Evolutionary conservation across 2,797 vertebrate species (phyloP).

Genomic region (Eidolon dupreanum): DNA sequence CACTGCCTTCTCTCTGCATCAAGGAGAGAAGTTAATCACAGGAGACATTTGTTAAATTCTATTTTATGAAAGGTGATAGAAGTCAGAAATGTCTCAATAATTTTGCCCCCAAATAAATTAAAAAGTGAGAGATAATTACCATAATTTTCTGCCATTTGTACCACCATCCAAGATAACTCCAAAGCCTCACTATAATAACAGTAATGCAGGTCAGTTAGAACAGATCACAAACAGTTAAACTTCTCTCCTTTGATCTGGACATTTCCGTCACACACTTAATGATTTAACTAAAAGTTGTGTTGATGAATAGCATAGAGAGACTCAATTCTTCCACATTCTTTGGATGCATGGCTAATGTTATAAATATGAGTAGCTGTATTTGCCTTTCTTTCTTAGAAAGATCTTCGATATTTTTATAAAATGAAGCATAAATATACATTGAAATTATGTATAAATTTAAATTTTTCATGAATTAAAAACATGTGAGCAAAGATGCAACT

Average conservation of each 20-base stretch:
- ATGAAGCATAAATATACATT: neutral
- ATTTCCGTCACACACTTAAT: neutral
- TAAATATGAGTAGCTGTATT: neutral
- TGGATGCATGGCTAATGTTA: neutral
- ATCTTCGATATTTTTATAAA: neutral
- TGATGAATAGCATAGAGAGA: neutral
- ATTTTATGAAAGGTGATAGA: constrained; percentile 46
- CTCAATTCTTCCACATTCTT: neutral
- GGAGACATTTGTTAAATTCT: constrained; percentile 25
- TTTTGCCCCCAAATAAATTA: neutral
- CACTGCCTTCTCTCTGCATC: neutral
- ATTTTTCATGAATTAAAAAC: constrained; percentile 28
- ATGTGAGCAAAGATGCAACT: neutral
- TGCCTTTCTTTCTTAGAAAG: neutral
- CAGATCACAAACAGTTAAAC: neutral
- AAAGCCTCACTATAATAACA: neutral
- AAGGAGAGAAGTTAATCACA: neutral
- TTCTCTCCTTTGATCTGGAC: neutral
- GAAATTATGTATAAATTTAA: neutral
- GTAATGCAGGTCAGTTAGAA: neutral
- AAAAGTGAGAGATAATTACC: neutral
- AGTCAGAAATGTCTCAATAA: constrained; percentile 10
- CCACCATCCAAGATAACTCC: neutral
- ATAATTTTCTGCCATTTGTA: constrained; percentile 28
- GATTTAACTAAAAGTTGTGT: neutral